Base-by-base conservation (phyloP, 1,140 invertebrate genomes). In the Lepidurus arcticus region DNA sequence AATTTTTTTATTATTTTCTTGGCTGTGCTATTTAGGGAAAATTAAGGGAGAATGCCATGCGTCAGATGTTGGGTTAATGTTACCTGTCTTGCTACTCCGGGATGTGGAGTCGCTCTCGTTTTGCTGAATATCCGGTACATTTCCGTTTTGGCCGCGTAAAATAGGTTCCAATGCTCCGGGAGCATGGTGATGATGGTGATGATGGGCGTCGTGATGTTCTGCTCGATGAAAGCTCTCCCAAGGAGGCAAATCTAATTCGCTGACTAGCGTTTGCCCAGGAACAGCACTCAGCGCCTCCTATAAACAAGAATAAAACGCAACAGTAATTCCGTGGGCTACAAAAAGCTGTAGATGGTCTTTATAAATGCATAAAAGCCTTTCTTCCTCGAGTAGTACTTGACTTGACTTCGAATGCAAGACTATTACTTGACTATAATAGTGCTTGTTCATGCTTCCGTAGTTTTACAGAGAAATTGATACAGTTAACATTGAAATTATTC, bases 241-340 rank as follows among this genome's bases (percentile, higher is more conserved):
- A 21, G 53, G 53, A 13, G 53, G 53, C 21, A 65, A 65, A 65
- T 65, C 53, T 21, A 65, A 65, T 65, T 65, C 53, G 53, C 16
- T 65, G 21, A 65, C 53, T 65, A 65, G 53, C 53, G 53, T 65
- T 65, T 65, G 53, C 53, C 53, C 53, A 16, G 53, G 53, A 65
- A 65, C 53, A n/a, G 53, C 13, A 65, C 13, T 65, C 53, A 65
- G 9, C 16, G 4, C 21, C n/a, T 65, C 53, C 53, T 65, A 21
- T 7, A 65, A 65, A 65, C 16, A 65, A 16, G 45, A 16, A 47
- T 10, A 47, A 47, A 11, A 47, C 5, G 10, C 45, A 47, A 47
- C 45, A 47, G 45, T 47, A 47, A 34, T 34, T 4, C 34, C 34
- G 34, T 34, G 34, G 34, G 34, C 34, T 34, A 4, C 4, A 34